Percentiles rank a stretch among this genome's conserved stretches.
These are phyloP conservation scores for Dipodomys spectabilis DNA, from an alignment of 2,113 vertebrate genomes.

Conservation along the genomic window DNA sequence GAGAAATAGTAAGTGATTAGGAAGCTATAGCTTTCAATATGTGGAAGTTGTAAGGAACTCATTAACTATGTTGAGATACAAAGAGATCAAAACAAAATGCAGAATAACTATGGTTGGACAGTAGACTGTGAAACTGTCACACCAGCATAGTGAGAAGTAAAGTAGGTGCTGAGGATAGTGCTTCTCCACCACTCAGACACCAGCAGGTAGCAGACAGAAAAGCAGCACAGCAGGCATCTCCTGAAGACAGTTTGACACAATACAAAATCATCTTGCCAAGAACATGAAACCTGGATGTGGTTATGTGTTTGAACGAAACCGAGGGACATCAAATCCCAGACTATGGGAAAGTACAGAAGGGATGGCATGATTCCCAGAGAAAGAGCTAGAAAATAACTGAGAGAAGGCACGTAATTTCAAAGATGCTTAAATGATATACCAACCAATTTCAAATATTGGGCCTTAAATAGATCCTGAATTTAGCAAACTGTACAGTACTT, in stretches of 20 bases:
- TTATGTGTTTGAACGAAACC: not conserved
- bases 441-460: not conserved
- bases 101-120: not conserved
- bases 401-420: not conserved
- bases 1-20: not conserved
- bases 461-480: not conserved
- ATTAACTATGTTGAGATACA: not conserved
- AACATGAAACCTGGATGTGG: not conserved
- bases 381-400: not conserved
- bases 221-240: not conserved
- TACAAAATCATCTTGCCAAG: no score
- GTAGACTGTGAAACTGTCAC: not conserved
- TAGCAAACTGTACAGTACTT: not conserved
- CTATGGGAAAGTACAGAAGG: not conserved
- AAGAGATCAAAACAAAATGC: not conserved
- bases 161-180: not conserved
- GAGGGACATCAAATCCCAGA: not conserved
- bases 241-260: not conserved
- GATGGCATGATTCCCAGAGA: not conserved
- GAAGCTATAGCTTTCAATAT: not conserved
- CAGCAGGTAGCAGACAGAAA: no score
- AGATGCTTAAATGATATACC: not conserved
- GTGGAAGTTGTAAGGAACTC: not conserved
- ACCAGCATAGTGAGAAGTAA: not conserved
- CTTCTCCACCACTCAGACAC: not conserved